Evolutionary conservation across 2,888 invertebrate genomes (phyloP), one percentile per base, ranked within the genome.

Genomic region (Sinodicranocentrus sp.): DNA sequence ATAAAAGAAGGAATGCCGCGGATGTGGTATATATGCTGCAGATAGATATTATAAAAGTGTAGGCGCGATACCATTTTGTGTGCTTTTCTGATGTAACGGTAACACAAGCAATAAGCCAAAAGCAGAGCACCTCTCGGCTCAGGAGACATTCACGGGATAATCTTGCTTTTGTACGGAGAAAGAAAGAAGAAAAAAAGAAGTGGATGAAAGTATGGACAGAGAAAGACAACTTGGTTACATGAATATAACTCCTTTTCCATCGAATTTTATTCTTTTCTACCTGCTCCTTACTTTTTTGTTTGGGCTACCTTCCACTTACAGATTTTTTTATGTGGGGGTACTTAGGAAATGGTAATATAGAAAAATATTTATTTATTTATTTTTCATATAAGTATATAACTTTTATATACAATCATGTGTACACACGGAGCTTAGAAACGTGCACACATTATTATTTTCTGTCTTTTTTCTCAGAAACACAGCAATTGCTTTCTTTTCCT

Each of bases 131-230:
- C 6, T 13, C 39, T 6, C 6, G 39, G 39, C 13, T n/a, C n/a
- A n/a, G 39, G 13, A 43, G n/a, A 5, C 61, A 61, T 43, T 75
- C 63, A 59, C 39, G 28, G 52, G 75, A 75, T 75, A 75, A 75
- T 75, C 75, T 75, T 48, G 63, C 75, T 63, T 52, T 10, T 61
- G 44, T 25, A 26, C 13, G 67, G 43, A 21, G 28, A 44, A 43
- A 13, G 23, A 44, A 59, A n/a, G 63, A 33, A 25, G n/a, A 33
- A 13, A 28, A 54, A 54, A n/a, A 52, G 52, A 54, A 28, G 52
- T 54, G 33, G 57, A 72, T 54, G 43, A 72, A 72, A 33, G 17
- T 63, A 71, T 19, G 57, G 57, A 57, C 21, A 57, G 23, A 57
- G 23, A 57, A 57, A 57, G 57, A 48, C 48, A 48, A 48, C 48